Percentiles rank a stretch among this genome's conserved stretches.
Evolutionary conservation across 2,888 invertebrate genomes (phyloP).

Genomic region (Myathropa florea): DNA sequence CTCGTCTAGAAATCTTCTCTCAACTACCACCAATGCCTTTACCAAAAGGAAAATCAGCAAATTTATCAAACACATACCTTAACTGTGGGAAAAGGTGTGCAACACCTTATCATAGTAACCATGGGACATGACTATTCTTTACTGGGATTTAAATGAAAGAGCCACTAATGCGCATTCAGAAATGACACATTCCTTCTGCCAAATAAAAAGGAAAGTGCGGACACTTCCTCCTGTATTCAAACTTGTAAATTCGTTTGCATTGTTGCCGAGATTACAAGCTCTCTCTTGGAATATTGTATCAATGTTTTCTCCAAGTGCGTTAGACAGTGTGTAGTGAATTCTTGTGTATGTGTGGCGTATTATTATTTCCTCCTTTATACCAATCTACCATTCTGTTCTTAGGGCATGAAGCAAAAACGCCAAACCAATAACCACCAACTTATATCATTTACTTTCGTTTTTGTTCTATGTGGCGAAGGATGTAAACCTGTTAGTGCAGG

Average conservation of each 20-base stretch:
- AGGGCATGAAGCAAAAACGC: constrained; percentile 46
- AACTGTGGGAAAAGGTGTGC: background rate
- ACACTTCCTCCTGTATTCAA: background rate
- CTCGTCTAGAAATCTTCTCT: constrained; percentile 12
- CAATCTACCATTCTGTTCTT: constrained; percentile 50
- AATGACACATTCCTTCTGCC: background rate
- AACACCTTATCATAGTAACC: background rate
- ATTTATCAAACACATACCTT: background rate
- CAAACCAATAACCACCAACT: constrained; percentile 62
- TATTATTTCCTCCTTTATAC: constrained; percentile 43
- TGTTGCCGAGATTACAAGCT: background rate
- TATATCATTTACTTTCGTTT: constrained; percentile 67
- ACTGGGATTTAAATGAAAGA: background rate
- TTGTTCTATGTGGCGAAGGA: constrained; percentile 65
- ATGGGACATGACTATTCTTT: background rate
- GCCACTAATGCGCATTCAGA: background rate
- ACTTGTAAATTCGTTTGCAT: background rate
- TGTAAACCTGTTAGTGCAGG: constrained; percentile 62
- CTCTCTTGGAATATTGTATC: constrained; percentile 4
- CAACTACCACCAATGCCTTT: background rate
- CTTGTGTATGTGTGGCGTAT: constrained; percentile 33
- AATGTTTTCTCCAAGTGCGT: constrained; percentile 55
- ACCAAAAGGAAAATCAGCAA: constrained; percentile 4
- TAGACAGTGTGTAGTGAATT: constrained; percentile 40
- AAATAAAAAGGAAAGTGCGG: background rate